Base-by-base conservation (phyloP, 2,797 vertebrate genomes). In the Notoglanidium macrostoma region DNA sequence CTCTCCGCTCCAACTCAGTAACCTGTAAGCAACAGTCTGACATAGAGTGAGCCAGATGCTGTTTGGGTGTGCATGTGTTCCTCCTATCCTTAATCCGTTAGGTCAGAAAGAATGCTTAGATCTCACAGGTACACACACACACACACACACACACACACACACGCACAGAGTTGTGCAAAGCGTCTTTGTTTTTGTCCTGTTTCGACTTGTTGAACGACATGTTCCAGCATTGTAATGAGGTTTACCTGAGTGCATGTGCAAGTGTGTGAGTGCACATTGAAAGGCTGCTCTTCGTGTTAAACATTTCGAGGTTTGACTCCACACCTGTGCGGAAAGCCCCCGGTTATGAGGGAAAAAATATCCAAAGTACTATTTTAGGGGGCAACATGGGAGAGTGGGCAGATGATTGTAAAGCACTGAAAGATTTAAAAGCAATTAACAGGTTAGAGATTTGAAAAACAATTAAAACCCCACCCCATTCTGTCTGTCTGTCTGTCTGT, bases 161-260 rank as follows among this genome's bases (percentile, higher is more conserved):
- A 84, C 49, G 76, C 49, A 81, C 51, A 35, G 54, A 61, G 51
- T 59, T 63, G 68, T 83, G 63, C 44, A 83, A 83, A 70, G 63
- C n/a, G 7, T 61, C 59, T 88, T 88, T 87, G 87, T 85, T 87
- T 87, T 84, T 59, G 76, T 68, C 91, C 83, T 92, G 92, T 92
- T 92, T 89, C 59, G 74, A 89, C 92, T 89, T 91, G 92, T 86
- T 85, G 59, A 63, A 74, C 83, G 57, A 68, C 85, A 90, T 88
- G 86, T 90, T 87, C 82, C 61, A 87, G 87, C 88, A 54, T 83
- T 87, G 81, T 79, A 87, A 84, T 87, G 73, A 87, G 88, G 29
- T 86, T 80, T 86, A 84, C 82, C 81, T 86, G 78, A 59, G 85
- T 78, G 74, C 59, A 85, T 85, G 59, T 82, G 86, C 57, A 51